phyloP scores from a whole-genome alignment of 2,888 invertebrate genomes.

The Eurois occulta region DNA sequence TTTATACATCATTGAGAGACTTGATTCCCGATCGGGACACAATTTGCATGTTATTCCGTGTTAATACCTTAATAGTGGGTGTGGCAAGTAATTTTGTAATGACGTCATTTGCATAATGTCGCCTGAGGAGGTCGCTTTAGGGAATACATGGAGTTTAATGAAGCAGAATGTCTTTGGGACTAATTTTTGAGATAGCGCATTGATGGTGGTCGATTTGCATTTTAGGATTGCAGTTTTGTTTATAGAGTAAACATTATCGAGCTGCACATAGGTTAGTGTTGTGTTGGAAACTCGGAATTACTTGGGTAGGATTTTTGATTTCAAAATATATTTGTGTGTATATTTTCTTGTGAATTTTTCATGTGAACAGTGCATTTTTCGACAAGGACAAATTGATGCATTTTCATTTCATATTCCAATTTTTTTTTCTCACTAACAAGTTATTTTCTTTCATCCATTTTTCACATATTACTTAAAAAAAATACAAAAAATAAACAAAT shows the following conservation, averaged over 20 bases:
- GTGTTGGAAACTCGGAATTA: not conserved
- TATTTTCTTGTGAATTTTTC: not conserved
- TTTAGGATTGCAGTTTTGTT: conserved; percentile 1
- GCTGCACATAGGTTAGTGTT: not conserved
- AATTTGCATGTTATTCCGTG: conserved; percentile 87
- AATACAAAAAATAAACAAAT: too few relatives aligned
- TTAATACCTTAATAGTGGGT: conserved; percentile 85
- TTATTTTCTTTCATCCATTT: too few relatives aligned
- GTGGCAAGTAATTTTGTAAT: conserved; percentile 79
- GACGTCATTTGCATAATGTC: conserved; percentile 73
- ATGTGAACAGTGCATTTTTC: too few relatives aligned
- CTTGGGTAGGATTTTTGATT: too few relatives aligned
- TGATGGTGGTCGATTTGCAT: conserved; percentile 31
- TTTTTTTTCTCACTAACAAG: too few relatives aligned
- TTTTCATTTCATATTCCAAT: not conserved
- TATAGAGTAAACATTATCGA: not conserved
- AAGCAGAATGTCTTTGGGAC: conserved; percentile 42
- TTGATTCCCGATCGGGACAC: conserved; percentile 88
- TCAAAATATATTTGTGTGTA: too few relatives aligned
- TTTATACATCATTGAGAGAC: conserved; percentile 89
- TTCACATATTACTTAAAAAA: too few relatives aligned
- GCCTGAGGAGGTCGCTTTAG: conserved; percentile 39
- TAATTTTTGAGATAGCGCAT: conserved; percentile 33
- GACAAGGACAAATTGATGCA: not conserved
- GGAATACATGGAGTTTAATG: conserved; percentile 44